Evolutionary conservation across 23 tunicate genomes (phyloP).

Genomic region (Trididemnum miniatum): DNA sequence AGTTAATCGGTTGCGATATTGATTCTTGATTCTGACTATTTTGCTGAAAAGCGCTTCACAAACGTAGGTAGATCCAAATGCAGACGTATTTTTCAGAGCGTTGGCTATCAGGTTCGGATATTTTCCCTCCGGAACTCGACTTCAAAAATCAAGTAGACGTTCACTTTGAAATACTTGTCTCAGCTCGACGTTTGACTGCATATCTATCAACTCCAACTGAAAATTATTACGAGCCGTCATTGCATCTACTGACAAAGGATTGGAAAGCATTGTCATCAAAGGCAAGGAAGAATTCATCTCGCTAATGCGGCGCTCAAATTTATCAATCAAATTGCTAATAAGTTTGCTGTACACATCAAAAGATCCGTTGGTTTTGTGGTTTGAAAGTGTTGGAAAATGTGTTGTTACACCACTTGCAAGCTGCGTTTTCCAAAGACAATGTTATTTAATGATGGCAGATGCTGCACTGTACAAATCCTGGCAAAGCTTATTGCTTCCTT

Average conservation of each 20-base stretch:
- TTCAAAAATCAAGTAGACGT: constrained; percentile 48
- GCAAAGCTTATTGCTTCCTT: constrained; percentile 50
- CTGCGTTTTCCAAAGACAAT: constrained; percentile 58
- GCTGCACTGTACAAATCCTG: constrained; percentile 63
- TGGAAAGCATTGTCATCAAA: constrained; percentile 47
- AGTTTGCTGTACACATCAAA: constrained; percentile 27
- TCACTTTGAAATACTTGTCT: constrained; percentile 52
- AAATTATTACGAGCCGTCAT: constrained; percentile 47
- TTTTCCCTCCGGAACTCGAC: constrained; percentile 59
- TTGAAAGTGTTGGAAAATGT: constrained; percentile 45
- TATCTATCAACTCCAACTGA: constrained; percentile 67
- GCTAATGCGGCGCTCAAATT: constrained; percentile 25
- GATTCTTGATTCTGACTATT: constrained; percentile 60
- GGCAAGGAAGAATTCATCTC: constrained; percentile 43
- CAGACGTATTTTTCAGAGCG: constrained; percentile 51
- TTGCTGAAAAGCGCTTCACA: constrained; percentile 67
- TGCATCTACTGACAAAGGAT: constrained; percentile 37
- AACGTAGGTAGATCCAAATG: constrained; percentile 64
- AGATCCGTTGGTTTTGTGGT: constrained; percentile 50
- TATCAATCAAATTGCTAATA: constrained; percentile 32
- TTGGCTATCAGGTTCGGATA: constrained; percentile 64
- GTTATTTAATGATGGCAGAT: constrained; percentile 51
- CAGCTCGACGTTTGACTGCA: constrained; percentile 55
- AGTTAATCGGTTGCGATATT: constrained; percentile 36
- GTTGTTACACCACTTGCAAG: constrained; percentile 66